Percentiles rank a stretch among this genome's conserved stretches.
phyloP scores from a whole-genome alignment of 1,140 invertebrate genomes.

The Hestina assimilis region DNA sequence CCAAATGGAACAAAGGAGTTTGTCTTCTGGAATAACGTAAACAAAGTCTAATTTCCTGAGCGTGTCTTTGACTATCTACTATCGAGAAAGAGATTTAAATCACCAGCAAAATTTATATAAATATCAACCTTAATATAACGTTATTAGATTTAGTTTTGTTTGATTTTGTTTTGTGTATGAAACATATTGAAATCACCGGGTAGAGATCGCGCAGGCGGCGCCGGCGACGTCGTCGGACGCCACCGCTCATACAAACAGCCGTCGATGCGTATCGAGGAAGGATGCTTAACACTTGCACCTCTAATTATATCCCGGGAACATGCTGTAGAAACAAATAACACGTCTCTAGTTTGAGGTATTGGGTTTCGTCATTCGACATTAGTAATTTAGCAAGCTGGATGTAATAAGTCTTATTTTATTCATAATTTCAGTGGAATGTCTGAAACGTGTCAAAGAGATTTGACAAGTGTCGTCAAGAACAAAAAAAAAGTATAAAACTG shows the following conservation, averaged over 20 bases:
- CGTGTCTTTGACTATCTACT: conserved; percentile 38
- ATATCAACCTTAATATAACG: neutral
- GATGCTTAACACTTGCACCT: conserved; percentile 72
- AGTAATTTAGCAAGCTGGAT: conserved; percentile 5
- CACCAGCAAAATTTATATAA: neutral
- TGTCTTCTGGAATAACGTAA: conserved; percentile 66
- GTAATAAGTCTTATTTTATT: no score
- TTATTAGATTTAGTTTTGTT: conserved; percentile 15
- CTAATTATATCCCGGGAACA: conserved; percentile 69
- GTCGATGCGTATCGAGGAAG: conserved; percentile 67
- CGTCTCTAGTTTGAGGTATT: conserved; percentile 38
- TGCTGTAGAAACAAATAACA: conserved; percentile 61
- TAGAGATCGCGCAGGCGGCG: conserved; percentile 65
- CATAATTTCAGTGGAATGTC: no score
- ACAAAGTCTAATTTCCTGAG: conserved; percentile 72
- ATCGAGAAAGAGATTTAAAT: conserved; percentile 3
- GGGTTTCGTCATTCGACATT: conserved; percentile 29
- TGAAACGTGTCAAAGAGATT: no score
- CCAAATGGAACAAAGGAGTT: conserved; percentile 56
- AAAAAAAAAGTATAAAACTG: conserved; percentile 44
- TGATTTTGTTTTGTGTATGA: conserved; percentile 25
- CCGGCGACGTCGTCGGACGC: conserved; percentile 61
- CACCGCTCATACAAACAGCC: conserved; percentile 57
- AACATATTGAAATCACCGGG: conserved; percentile 36
- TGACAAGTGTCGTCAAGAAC: neutral